These are phyloP conservation scores for Acronicta aceris DNA, from an alignment of 2,888 invertebrate genomes.

Conservation along the genomic window DNA sequence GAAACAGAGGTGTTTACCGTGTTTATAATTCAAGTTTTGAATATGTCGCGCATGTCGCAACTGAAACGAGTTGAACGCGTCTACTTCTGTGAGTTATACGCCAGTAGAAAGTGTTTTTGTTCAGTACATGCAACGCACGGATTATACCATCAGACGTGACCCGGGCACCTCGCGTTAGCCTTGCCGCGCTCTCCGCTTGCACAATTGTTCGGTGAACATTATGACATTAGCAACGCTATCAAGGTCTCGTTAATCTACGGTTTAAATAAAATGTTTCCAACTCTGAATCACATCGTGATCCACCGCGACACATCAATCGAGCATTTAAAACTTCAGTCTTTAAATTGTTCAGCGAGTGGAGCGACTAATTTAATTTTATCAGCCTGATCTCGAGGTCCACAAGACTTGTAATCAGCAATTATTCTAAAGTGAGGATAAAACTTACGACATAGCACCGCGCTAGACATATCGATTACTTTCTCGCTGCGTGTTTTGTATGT, in stretches of 20 bases:
- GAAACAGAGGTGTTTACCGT: constrained; percentile 45
- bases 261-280: constrained; percentile 48
- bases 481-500: constrained; percentile 51
- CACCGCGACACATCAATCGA: constrained; percentile 34
- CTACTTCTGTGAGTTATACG: constrained; percentile 41
- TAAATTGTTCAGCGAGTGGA: constrained; percentile 27
- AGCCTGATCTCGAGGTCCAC: constrained; percentile 21
- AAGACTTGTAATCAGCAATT: constrained; percentile 39
- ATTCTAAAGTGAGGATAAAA: constrained; percentile 53
- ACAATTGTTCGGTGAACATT: constrained; percentile 60
- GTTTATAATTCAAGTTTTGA: constrained; percentile 50
- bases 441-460: constrained; percentile 44
- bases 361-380: constrained; percentile 16
- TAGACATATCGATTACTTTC: constrained; percentile 68
- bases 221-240: constrained; percentile 54
- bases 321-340: constrained; percentile 26
- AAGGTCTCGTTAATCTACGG: constrained; percentile 61
- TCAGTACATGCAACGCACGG: constrained; percentile 61
- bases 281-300: constrained; percentile 14
- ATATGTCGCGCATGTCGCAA: constrained; percentile 61
- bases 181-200: constrained; percentile 61
- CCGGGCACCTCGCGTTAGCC: constrained; percentile 47
- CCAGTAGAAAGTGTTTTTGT: constrained; percentile 70
- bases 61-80: constrained; percentile 56
- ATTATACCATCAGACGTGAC: constrained; percentile 68